Evolutionary conservation across 2,113 vertebrate genomes (phyloP), one percentile per base, ranked within the genome.

Genomic region (Elanus axillaris): DNA sequence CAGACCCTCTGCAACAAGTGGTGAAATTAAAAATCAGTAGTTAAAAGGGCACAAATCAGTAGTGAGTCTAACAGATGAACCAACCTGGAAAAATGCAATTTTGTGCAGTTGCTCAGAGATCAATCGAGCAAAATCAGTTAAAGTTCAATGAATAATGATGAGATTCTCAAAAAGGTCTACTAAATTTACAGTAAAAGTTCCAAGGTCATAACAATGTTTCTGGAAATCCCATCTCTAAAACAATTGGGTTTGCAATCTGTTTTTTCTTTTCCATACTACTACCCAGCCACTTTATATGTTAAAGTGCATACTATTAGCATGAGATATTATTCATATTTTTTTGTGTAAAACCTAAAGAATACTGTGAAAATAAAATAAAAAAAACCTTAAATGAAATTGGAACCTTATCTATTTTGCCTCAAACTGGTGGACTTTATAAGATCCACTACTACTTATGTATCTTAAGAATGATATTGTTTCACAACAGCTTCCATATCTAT

Each of bases 351-450:
- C 43, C 36, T 93, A 68, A 83, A 91, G 91, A 93, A 91, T 47
- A 93, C 26, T 55, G 72, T 75, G 60, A 94, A 94, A 92, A 94
- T 58, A 92, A 90, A 95, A 93, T 96, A 95, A 95, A 93, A 96
- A 95, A 90, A 82, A 90, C 95, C 62, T 81, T 90, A 72, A 94
- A 93, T 87, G 8, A 56, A 89, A 94, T 32, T 48, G 27, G 48
- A 95, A 91, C 62, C 58, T 85, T 86, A 66, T 94, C 79, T 95
- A 86, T 81, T 95, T 83, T 0, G 0, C 25, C 50, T 91, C 81
- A 84, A 78, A 89, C 34, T 10, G 68, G 34, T 74, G 67, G 59
- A 77, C n/a, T 76, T 96, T 47, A 1, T 20, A 19, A 76, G 72
- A 86, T 62, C 73, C 19, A 66, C 29, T 60, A n/a, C 20, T 71